A percentile compares a stretch with the other conserved stretches of the same genome.
Conservation (phyloP, 2,888 invertebrate genomes). For the Drosophila subquinaria region DNA sequence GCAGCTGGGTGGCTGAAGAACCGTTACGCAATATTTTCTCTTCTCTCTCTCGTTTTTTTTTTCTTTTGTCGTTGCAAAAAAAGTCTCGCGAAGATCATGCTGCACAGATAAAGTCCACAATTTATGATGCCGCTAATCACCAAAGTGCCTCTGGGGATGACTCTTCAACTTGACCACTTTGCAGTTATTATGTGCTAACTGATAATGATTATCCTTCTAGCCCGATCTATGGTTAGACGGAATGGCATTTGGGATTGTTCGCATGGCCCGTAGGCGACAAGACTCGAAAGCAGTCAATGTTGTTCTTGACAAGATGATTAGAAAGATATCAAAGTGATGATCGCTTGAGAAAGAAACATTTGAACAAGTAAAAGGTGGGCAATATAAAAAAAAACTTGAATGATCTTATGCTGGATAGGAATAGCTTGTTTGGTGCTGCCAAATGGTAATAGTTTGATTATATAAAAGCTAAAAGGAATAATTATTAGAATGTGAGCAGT, state of each 20-base stretch:
- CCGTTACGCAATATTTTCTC: constrained; percentile 55
- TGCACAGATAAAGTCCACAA: constrained; percentile 61
- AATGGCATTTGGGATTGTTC: constrained; percentile 19
- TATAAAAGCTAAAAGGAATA: background rate
- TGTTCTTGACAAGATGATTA: constrained; percentile 24
- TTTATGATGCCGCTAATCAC: constrained; percentile 66
- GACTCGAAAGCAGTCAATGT: constrained; percentile 8
- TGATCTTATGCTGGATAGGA: background rate
- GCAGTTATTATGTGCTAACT: constrained; percentile 76
- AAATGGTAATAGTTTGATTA: background rate
- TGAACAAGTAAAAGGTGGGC: constrained; percentile 37
- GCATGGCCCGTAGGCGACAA: constrained; percentile 2
- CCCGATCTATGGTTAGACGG: constrained; percentile 34
- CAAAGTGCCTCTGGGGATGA: constrained; percentile 62
- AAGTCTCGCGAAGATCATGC: constrained; percentile 41
- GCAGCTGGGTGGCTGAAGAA: constrained; percentile 61
- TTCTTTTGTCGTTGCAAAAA: constrained; percentile 8
- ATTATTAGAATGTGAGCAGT: background rate
- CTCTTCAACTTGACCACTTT: constrained; percentile 50
- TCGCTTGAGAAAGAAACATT: constrained; percentile 31
- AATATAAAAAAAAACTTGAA: background rate
- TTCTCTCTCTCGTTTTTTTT: background rate
- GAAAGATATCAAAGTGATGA: constrained; percentile 36
- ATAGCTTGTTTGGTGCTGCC: background rate
- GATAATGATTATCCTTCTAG: constrained; percentile 74